Percentiles rank a stretch among this genome's conserved stretches.
Evolutionary conservation across 2,113 vertebrate genomes (phyloP).

Genomic region (Rhinoptilus africanus): DNA sequence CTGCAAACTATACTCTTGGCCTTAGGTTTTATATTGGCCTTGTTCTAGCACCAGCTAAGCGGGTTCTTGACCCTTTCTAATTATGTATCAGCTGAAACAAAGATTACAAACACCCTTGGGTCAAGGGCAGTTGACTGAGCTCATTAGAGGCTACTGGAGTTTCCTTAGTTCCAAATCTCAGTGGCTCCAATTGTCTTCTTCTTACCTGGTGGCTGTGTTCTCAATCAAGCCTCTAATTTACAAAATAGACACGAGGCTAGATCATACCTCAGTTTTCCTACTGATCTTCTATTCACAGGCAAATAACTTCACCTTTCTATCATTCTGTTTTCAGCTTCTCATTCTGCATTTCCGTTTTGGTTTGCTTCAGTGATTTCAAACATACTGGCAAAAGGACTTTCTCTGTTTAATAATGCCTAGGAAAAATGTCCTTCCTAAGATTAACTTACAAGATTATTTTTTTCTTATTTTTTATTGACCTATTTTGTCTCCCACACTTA

Average conservation of each 20-base stretch:
- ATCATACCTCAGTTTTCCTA: background rate
- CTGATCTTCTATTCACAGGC: background rate
- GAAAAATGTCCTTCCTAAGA: background rate
- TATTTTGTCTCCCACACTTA: background rate
- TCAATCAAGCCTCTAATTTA: background rate
- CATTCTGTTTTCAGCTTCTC: background rate
- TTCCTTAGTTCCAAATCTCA: background rate
- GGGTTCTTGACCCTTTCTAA: background rate
- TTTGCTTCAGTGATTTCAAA: background rate
- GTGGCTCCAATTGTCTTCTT: background rate
- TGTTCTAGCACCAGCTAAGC: background rate
- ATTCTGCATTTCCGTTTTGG: background rate
- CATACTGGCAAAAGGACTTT: background rate
- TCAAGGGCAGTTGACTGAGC: background rate
- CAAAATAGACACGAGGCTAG: background rate
- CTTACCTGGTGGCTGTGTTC: background rate
- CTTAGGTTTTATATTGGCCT: background rate
- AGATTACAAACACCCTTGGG: background rate
- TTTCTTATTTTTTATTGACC: background rate
- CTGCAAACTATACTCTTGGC: background rate
- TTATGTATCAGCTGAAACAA: background rate
- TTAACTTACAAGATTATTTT: background rate
- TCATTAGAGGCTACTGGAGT: background rate
- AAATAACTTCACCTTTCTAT: background rate
- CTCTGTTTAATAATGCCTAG: background rate